Conservation (phyloP, 2,797 vertebrate species). For the Molossus alvarezi region DNA sequence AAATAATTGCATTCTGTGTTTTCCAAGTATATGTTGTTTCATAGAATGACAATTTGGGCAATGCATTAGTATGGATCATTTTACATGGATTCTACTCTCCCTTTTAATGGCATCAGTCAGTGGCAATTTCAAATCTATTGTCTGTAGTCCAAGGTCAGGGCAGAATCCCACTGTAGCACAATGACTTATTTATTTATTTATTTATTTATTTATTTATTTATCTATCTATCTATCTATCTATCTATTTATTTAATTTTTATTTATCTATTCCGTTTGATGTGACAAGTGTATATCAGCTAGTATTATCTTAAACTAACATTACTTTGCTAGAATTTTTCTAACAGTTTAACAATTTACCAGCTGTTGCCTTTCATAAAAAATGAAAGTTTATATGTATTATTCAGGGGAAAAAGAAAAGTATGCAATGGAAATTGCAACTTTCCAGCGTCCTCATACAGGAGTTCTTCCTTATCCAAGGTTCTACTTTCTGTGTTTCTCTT, state of each 20-base stretch:
- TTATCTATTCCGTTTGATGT: constrained; percentile 63
- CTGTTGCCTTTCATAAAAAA: constrained; percentile 76
- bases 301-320: constrained; percentile 77
- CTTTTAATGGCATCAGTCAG: constrained; percentile 31
- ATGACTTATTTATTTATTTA: constrained; percentile 45
- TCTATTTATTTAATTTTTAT: not conserved
- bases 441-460: not conserved
- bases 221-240: too few species aligned
- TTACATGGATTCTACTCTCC: constrained; percentile 46
- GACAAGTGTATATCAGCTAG: constrained; percentile 67
- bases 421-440: constrained; percentile 20
- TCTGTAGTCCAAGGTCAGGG: constrained; percentile 71
- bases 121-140: constrained; percentile 49
- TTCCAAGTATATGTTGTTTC: not conserved
- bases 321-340: constrained; percentile 74
- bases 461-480: not conserved
- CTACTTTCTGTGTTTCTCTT: not conserved
- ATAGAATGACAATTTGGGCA: not conserved
- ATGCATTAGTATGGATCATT: not conserved
- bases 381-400: constrained; percentile 74
- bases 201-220: not conserved
- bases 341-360: constrained; percentile 70
- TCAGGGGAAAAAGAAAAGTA: constrained; percentile 6
- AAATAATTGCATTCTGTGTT: constrained; percentile 57
- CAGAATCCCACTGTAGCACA: constrained; percentile 40